Base-by-base conservation (phyloP, 2,888 invertebrate species). In the Cosmia trapezina region DNA sequence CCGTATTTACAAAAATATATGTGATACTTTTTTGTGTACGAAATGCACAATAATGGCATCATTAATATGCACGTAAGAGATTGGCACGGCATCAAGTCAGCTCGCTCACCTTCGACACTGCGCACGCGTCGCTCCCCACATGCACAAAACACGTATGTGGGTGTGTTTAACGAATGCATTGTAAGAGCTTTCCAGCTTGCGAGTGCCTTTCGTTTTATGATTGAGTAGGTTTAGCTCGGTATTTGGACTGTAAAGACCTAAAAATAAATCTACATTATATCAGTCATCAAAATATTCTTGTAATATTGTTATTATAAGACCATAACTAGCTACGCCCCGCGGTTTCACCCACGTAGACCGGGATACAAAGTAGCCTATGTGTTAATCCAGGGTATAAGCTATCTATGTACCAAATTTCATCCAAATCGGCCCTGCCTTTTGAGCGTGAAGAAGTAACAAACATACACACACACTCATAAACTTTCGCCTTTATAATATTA, bases 41-140 rank as follows among this genome's bases (percentile, higher is more conserved):
- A 81, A 86, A 86, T 81, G 81, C 84, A 87, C 78, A 83, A 54
- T 51, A 87, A 82, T 73, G 83, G 78, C 63, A 60, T 83, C 81
- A 73, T 81, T 89, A 89, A 86, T 87, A 85, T 92, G 90, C 89
- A 89, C 88, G 88, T 81, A 86, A 83, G 89, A 87, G 88, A 91
- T 94, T 95, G 95, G 95, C 95, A 92, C 87, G 76, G 86, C 88
- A 86, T 94, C 94, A 95, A 94, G 90, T 86, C 83, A 87, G 90
- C 93, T 87, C 78, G 93, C 90, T 94, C 94, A 94, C 94, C 94
- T 95, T 94, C 94, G 90, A 76, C 78, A 81, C 84, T 84, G 86
- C 87, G 87, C 89, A 79, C 88, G 83, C 85, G 85, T 86, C 83
- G 80, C 83, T 83, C 85, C 80, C 80, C 83, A 84, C 84, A 86